phyloP scores from a whole-genome alignment of 1,140 invertebrate genomes.

The Drosophila takahashii region DNA sequence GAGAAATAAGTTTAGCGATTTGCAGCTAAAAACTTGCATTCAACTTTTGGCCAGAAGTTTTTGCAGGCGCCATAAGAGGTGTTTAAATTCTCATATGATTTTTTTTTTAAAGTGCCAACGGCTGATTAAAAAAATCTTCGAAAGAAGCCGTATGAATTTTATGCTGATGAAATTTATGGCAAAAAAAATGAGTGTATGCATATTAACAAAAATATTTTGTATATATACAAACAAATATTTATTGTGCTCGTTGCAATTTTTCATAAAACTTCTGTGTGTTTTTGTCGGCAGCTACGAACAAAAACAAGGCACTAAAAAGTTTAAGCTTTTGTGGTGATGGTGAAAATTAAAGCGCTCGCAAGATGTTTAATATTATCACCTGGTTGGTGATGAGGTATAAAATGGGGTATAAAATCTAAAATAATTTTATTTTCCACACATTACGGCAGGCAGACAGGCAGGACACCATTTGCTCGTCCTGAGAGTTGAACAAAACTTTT shows the following conservation, averaged over 20 bases:
- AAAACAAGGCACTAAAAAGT: constrained; percentile 49
- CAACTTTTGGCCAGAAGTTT: constrained; percentile 1
- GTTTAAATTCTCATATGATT: constrained; percentile 5
- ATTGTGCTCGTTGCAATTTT: constrained; percentile 57
- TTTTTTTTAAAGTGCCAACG: constrained; percentile 17
- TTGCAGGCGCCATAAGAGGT: not conserved
- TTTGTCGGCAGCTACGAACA: constrained; percentile 30
- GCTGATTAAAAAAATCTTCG: constrained; percentile 45
- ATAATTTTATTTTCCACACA: constrained; percentile 61
- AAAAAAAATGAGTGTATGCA: constrained; percentile 18
- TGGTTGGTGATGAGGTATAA: constrained; percentile 1
- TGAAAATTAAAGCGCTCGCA: constrained; percentile 29
- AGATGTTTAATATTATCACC: constrained; percentile 26
- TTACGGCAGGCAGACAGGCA: constrained; percentile 19
- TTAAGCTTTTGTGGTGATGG: constrained; percentile 35
- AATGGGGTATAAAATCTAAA: constrained; percentile 37
- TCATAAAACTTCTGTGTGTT: constrained; percentile 37
- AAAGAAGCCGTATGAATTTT: constrained; percentile 61
- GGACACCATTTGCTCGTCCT: not conserved
- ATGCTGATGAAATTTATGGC: constrained; percentile 66
- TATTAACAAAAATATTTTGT: constrained; percentile 35
- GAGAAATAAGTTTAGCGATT: not conserved
- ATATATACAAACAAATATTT: constrained; percentile 53
- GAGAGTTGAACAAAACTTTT: constrained; percentile 50
- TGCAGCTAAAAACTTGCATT: not conserved